Evolutionary conservation across 2,888 invertebrate genomes (phyloP).

Genomic region (Limnephilus marmoratus): DNA sequence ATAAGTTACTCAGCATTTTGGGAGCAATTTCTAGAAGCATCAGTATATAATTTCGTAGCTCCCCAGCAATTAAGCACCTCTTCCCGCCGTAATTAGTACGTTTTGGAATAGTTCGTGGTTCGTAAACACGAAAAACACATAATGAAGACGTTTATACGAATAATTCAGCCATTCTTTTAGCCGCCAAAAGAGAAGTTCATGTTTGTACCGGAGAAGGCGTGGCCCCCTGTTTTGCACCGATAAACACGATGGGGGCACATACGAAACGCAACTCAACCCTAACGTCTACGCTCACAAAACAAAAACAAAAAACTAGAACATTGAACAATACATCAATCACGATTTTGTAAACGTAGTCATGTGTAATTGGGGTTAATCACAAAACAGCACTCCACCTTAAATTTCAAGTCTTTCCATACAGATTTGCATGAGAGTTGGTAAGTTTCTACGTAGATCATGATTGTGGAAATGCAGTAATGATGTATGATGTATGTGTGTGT

Average conservation of each 20-base stretch:
- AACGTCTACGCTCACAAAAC: neutral
- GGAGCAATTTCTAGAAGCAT: neutral
- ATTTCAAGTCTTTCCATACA: neutral
- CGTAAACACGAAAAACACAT: constrained; percentile 39
- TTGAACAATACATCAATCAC: neutral
- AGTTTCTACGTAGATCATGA: neutral
- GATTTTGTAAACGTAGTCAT: constrained; percentile 12
- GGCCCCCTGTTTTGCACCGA: constrained; percentile 20
- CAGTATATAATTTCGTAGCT: constrained; percentile 8
- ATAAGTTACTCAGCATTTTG: constrained; percentile 38
- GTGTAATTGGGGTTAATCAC: neutral
- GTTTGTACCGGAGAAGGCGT: constrained; percentile 14
- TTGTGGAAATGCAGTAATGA: constrained; percentile 3
- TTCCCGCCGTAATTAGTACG: constrained; percentile 37
- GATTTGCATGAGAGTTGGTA: neutral
- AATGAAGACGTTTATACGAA: constrained; percentile 30
- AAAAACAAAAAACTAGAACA: neutral
- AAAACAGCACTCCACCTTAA: neutral
- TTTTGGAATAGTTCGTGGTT: constrained; percentile 44
- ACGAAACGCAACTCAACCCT: neutral
- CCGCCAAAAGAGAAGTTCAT: constrained; percentile 35
- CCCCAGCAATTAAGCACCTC: constrained; percentile 37
- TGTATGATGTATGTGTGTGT: neutral
- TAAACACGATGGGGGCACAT: constrained; percentile 15
- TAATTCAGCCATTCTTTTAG: constrained; percentile 28